Evolutionary conservation across 2,113 vertebrate genomes (phyloP).

Genomic region (Lophochroa leadbeateri): DNA sequence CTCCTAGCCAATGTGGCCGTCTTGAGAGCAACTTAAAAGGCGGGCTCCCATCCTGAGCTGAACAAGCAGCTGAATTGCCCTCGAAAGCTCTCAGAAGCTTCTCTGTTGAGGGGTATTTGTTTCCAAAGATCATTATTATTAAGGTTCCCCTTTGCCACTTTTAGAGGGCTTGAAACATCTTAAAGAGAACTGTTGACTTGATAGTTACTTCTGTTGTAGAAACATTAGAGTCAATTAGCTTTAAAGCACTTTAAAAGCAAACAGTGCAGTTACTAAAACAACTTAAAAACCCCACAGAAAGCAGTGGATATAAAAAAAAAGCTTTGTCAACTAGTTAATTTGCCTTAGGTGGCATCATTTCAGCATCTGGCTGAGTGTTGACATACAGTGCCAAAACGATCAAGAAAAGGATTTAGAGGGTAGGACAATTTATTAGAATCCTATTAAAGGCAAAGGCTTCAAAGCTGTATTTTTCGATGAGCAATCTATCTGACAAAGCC

Average conservation of each 20-base stretch:
- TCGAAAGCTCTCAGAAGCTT: background rate
- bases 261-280: slow-evolving; percentile 6
- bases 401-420: slow-evolving; percentile 2
- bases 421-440: slow-evolving; percentile 8
- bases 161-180: background rate
- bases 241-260: slow-evolving; percentile 18
- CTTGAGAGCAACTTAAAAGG: background rate
- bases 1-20: background rate
- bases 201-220: slow-evolving; percentile 15
- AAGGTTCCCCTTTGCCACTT: background rate
- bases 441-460: background rate
- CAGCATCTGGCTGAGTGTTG: slow-evolving; percentile 29
- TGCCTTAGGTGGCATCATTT: slow-evolving; percentile 33
- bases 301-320: background rate
- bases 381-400: background rate
- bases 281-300: background rate
- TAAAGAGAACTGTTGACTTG: background rate
- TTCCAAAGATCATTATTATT: background rate
- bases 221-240: slow-evolving; percentile 4
- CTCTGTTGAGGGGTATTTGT: background rate
- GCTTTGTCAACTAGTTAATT: slow-evolving; percentile 7
- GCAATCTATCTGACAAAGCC: background rate
- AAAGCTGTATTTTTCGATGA: background rate
- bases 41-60: background rate
- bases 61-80: background rate